Conservation (phyloP, 2,113 vertebrate species). For the Hirundichthys speculiger region DNA sequence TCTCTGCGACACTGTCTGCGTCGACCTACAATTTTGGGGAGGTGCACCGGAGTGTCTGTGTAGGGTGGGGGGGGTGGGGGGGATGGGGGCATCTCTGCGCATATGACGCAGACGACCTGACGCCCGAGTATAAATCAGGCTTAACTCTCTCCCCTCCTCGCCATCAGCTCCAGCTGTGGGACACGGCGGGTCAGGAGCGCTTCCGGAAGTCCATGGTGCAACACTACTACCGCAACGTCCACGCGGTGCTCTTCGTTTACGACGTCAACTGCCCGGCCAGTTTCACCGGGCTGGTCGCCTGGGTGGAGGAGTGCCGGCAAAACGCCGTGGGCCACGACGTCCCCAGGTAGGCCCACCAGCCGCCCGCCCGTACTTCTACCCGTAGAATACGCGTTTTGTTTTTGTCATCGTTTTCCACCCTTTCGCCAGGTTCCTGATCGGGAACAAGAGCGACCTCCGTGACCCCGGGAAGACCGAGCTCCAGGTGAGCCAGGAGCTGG, state of each 20-base stretch:
- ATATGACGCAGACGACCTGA: no score
- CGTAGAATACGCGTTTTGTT: not conserved
- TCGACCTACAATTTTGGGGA: no score
- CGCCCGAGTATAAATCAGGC: no score
- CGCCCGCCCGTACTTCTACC: not conserved
- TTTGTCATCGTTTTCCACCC: not conserved
- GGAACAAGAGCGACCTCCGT: slow-evolving; percentile 91
- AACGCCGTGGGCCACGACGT: slow-evolving; percentile 87
- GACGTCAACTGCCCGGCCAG: slow-evolving; percentile 90
- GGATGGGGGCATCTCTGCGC: no score
- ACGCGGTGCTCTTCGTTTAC: slow-evolving; percentile 92
- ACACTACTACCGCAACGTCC: slow-evolving; percentile 95
- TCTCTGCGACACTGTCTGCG: no score
- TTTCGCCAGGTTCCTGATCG: slow-evolving; percentile 87
- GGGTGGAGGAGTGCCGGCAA: slow-evolving; percentile 95
- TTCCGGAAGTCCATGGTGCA: slow-evolving; percentile 96
- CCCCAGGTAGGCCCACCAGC: slow-evolving; percentile 77
- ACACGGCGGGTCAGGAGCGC: slow-evolving; percentile 95
- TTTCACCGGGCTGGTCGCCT: slow-evolving; percentile 86
- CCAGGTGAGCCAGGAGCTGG: slow-evolving; percentile 87
- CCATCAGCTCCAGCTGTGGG: slow-evolving; percentile 94
- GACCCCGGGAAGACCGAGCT: slow-evolving; percentile 65
- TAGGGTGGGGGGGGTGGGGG: no score
- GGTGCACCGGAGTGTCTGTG: no score
- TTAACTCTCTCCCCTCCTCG: no score